These are phyloP conservation scores for Sigmodon hispidus DNA, from an alignment of 2,113 vertebrate genomes.

Conservation along the genomic window DNA sequence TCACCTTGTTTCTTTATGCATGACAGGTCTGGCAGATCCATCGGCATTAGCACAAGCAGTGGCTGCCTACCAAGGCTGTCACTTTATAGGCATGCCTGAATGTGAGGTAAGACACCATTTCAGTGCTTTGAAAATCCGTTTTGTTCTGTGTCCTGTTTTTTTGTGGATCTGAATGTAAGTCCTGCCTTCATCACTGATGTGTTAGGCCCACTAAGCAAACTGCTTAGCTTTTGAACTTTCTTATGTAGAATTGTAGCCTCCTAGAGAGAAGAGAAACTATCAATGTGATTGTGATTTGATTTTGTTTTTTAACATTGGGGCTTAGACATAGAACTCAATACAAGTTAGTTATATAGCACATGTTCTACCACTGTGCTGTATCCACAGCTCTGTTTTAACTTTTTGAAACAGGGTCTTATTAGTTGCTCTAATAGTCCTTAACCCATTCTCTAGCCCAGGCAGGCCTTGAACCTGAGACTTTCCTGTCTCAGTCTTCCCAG, in stretches of 20 bases:
- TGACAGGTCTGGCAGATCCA: conserved; percentile 94
- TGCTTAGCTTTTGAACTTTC: background rate
- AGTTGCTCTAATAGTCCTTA: background rate
- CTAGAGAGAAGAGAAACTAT: background rate
- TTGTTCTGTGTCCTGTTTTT: background rate
- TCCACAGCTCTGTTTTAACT: background rate
- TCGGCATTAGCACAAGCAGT: conserved; percentile 95
- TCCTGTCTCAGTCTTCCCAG: background rate
- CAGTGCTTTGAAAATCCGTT: background rate
- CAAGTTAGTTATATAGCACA: too few relatives aligned
- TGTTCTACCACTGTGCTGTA: background rate
- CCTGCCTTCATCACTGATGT: background rate
- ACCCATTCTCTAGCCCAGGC: background rate
- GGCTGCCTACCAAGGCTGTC: conserved; percentile 96
- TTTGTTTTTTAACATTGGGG: background rate
- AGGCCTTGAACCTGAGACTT: background rate
- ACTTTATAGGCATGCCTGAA: conserved; percentile 99
- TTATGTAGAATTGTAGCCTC: background rate
- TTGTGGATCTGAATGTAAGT: background rate
- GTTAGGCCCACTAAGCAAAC: background rate
- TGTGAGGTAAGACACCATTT: conserved; percentile 91
- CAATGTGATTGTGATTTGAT: background rate
- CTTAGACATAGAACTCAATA: background rate
- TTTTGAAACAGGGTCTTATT: background rate
- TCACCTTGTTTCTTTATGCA: conserved; percentile 43